Evolutionary conservation across 2,888 invertebrate genomes (phyloP), one percentile per base, ranked within the genome.

Genomic region (Tetranychus piercei): DNA sequence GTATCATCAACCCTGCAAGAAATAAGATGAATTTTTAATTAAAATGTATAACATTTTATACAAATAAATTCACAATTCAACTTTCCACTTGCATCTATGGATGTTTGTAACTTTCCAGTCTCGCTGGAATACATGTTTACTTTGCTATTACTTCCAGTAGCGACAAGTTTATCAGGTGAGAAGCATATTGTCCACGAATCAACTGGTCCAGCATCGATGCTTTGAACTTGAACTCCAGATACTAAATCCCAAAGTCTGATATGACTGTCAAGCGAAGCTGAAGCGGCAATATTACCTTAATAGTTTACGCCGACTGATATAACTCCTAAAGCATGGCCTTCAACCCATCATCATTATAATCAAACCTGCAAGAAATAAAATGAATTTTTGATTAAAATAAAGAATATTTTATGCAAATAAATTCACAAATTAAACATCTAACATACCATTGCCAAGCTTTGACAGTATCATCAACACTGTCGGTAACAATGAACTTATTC

Each of bases 181-280:
- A 96, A 96, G 65, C 90, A 91, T 2, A 96, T 88, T 0, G 94
- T 94, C 96, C 96, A 97, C 72, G 94, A 88, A 84, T 97, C 84
- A 11, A 79, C 78, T 79, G 94, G 90, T 0, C 92, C 94, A 65
- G 91, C 90, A 80, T 94, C 92, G 79, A 96, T 89, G 79, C 88
- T 88, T 77, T 90, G 90, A 76, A 91, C 85, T 83, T 91, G 90
- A 77, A 92, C 90, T 0, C 94, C 94, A 18, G 88, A 87, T 77
- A 88, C 88, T 45, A 95, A 85, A 81, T 95, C 91, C 95, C 95
- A 97, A 73, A 97, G 85, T 80, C 91, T 88, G 78, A 97, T 86
- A 78, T 91, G 90, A 0, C 94, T 92, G 82, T 97, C 96, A 79
- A 96, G 85, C 0, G 95, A 94, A 84, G 94, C 94, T 66, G 94